phyloP scores from a whole-genome alignment of 2,797 vertebrate species.

The Eupleurogrammus muticus region DNA sequence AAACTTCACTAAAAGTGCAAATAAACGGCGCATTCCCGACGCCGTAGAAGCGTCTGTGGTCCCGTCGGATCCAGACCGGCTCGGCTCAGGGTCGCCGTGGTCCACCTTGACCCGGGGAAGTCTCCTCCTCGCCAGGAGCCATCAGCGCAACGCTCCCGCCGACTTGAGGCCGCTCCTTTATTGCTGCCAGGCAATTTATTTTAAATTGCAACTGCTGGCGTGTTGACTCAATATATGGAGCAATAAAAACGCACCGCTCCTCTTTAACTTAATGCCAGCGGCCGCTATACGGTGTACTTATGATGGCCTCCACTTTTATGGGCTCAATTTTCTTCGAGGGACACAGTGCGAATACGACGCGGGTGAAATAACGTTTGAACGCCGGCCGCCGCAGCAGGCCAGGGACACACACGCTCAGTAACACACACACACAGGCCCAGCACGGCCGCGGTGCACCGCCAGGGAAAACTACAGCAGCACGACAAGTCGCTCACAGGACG shows the following conservation, averaged over 20 bases:
- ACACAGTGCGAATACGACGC: background rate
- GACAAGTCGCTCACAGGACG: too few species aligned
- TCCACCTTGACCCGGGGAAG: constrained; percentile 58
- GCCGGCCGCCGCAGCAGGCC: background rate
- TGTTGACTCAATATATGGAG: constrained; percentile 9
- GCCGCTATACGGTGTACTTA: background rate
- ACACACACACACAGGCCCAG: too few species aligned
- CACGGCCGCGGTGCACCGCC: too few species aligned
- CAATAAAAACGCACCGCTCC: background rate
- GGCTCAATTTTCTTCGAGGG: background rate
- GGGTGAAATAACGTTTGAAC: background rate
- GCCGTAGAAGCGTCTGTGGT: too few species aligned
- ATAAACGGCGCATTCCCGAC: too few species aligned
- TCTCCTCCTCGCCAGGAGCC: constrained; percentile 21
- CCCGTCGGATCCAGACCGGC: too few species aligned
- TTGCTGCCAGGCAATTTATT: constrained; percentile 4
- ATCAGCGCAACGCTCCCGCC: constrained; percentile 2
- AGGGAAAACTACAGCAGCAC: too few species aligned
- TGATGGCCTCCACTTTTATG: background rate
- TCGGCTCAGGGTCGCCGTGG: constrained; percentile 68
- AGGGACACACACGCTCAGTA: background rate
- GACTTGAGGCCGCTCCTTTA: background rate
- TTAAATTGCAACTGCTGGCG: background rate
- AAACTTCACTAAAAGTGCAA: too few species aligned
- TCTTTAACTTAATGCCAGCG: background rate